Evolutionary conservation across 2,888 invertebrate species (phyloP).

Genomic region (Mechanitis mazaeus): DNA sequence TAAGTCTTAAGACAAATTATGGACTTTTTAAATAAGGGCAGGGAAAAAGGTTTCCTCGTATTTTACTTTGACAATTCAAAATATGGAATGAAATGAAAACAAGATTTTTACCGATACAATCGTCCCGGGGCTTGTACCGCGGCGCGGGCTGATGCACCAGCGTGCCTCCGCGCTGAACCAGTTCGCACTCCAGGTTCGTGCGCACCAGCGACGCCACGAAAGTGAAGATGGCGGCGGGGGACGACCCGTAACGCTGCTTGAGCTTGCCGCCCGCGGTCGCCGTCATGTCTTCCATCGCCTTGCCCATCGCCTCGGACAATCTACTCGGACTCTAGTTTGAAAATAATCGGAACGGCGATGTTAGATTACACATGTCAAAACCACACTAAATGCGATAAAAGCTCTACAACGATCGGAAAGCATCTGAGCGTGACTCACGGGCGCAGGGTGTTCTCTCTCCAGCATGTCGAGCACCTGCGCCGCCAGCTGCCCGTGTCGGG

Average conservation of each 20-base stretch:
- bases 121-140: slow-evolving; percentile 84
- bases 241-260: slow-evolving; percentile 79
- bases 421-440: slow-evolving; percentile 44
- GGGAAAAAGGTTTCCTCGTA: no score
- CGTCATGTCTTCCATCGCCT: slow-evolving; percentile 96
- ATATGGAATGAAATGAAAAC: no score
- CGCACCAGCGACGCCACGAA: slow-evolving; percentile 93
- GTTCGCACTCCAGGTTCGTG: slow-evolving; percentile 94
- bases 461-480: slow-evolving; percentile 76
- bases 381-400: no score
- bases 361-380: not conserved
- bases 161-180: slow-evolving; percentile 92
- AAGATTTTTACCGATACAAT: slow-evolving; percentile 80
- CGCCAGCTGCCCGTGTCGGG: slow-evolving; percentile 25
- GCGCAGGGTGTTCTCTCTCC: slow-evolving; percentile 71
- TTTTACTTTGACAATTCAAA: no score
- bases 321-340: slow-evolving; percentile 78
- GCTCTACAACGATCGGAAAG: no score
- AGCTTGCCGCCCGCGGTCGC: slow-evolving; percentile 89
- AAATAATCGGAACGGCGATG: not conserved
- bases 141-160: slow-evolving; percentile 73
- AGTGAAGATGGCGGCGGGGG: slow-evolving; percentile 81
- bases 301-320: slow-evolving; percentile 91
- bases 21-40: no score
- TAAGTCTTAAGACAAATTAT: not conserved